Conservation (phyloP, 2,888 invertebrate genomes). For the Synergus itoensis region DNA sequence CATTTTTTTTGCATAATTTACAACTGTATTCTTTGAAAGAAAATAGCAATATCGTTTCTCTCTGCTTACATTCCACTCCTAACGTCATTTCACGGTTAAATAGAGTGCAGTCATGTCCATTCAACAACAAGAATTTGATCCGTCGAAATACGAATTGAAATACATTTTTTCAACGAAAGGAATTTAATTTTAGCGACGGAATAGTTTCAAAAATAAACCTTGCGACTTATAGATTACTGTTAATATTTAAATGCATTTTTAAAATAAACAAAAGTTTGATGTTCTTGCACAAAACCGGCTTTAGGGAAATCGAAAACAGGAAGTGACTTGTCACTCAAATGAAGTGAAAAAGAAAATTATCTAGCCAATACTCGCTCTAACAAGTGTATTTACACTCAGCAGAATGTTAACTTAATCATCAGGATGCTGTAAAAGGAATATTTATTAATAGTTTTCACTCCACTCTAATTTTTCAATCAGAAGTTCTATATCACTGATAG, state of each 20-base stretch:
- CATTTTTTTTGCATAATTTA: neutral
- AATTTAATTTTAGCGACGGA: neutral
- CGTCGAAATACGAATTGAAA: neutral
- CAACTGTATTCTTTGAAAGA: neutral
- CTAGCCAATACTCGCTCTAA: neutral
- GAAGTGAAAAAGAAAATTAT: constrained; percentile 29
- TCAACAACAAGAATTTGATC: neutral
- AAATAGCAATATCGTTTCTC: constrained; percentile 14
- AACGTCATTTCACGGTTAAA: constrained; percentile 10
- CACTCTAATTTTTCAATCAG: constrained; percentile 31
- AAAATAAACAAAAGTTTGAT: neutral
- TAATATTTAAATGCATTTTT: neutral
- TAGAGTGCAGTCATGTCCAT: neutral
- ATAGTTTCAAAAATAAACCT: neutral
- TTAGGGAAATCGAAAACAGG: constrained; percentile 11
- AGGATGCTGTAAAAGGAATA: constrained; percentile 26
- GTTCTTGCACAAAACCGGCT: neutral
- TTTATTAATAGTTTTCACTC: constrained; percentile 26
- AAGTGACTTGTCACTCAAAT: constrained; percentile 20
- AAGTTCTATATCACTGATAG: neutral
- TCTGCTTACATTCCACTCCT: constrained; percentile 26
- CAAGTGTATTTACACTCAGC: constrained; percentile 22
- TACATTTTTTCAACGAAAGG: neutral
- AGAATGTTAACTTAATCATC: constrained; percentile 9
- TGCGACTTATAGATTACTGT: too few relatives aligned